Base-by-base conservation (phyloP, 2,888 invertebrate genomes). In the Cerastis rubricosa region DNA sequence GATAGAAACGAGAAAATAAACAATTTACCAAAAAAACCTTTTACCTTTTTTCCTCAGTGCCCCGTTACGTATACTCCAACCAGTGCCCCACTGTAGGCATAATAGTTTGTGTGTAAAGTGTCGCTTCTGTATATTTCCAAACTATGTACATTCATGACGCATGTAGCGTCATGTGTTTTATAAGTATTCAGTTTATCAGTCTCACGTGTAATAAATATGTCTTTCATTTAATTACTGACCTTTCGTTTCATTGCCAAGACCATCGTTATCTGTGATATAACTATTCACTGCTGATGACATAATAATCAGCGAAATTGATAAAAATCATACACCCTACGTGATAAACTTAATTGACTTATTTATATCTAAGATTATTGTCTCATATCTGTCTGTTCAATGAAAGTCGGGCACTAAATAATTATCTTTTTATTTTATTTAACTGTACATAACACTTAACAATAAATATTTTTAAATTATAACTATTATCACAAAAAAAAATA, bases 401-500 rank as follows among this genome's bases (percentile, higher is more conserved):
- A 71, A 66, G 47, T 9, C 17, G 1, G 8, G 64, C 8, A n/a
- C n/a, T 64, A 14, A 5, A 35, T 11, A 2, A 19, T 35, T 12
- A 12, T 3, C 14, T 19, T 65, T 70, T 71, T 25, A n/a, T n/a
- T n/a, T n/a, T n/a, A 25, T 47, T n/a, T 35, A 35, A n/a, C n/a
- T 12, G 12, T 35, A n/a, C 19, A 71, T 25, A 49, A 71, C 9
- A 40, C 40, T 49, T 66, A 66, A n/a, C 8, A 8, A 17, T 35
- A 47, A 4, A 12, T 35, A 47, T 35, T 47, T 43, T 17, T 2
- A n/a, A n/a, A 14, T 68, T 29, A n/a, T 7, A 72, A 57, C n/a
- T 73, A 57, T 35, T 71, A 73, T 71, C 71, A 73, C 54, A 71
- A 73, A 35, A 35, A n/a, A n/a, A 54, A 35, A 6, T 47, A 71